These are phyloP conservation scores for Nipponacmea schrenckii DNA, from an alignment of 2,888 invertebrate species.

Conservation along the genomic window DNA sequence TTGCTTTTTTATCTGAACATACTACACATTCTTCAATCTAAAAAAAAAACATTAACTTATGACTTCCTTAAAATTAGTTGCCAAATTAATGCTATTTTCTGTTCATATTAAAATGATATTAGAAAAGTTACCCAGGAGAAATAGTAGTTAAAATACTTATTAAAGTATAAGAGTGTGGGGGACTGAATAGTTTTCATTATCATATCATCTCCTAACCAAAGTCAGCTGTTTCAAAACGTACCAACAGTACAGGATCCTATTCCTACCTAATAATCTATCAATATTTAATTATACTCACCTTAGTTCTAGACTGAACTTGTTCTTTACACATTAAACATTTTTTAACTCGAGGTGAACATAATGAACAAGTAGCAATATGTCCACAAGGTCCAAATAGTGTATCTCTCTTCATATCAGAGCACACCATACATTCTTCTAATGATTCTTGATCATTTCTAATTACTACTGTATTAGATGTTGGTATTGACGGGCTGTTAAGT, in stretches of 20 bases:
- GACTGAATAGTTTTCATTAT: no score
- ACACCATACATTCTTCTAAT: slow-evolving; percentile 92
- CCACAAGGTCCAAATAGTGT: slow-evolving; percentile 71
- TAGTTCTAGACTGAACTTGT: slow-evolving; percentile 80
- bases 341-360: slow-evolving; percentile 88
- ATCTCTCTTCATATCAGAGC: slow-evolving; percentile 91
- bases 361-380: slow-evolving; percentile 92
- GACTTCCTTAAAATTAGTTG: no score
- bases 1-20: slow-evolving; percentile 92
- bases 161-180: no score
- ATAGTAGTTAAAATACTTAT: no score
- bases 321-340: slow-evolving; percentile 94
- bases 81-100: no score
- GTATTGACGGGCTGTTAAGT: slow-evolving; percentile 46
- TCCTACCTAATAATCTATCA: no score
- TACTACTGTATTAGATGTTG: slow-evolving; percentile 54
- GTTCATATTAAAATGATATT: no score
- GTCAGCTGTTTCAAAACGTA: no score
- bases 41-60: slow-evolving; percentile 28
- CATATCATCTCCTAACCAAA: no score
- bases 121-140: no score
- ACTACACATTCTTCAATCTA: slow-evolving; percentile 96
- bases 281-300: slow-evolving; percentile 70
- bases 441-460: slow-evolving; percentile 67
- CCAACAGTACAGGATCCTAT: no score